A percentile compares a stretch with the other conserved stretches of the same genome.
These are phyloP conservation scores for Brachypterus glaber DNA, from an alignment of 2,888 invertebrate genomes.

Conservation along the genomic window DNA sequence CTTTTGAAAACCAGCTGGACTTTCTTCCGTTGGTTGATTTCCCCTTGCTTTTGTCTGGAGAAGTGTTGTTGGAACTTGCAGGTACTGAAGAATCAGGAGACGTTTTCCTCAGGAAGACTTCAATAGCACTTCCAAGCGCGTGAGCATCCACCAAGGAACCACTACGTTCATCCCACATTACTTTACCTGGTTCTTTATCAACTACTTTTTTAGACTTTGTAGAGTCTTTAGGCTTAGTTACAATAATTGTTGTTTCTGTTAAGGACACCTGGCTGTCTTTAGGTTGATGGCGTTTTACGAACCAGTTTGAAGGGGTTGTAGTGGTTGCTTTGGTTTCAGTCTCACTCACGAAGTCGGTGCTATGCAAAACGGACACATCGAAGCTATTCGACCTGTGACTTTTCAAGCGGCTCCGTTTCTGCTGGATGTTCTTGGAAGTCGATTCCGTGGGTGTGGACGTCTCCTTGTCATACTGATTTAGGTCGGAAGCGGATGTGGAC, in stretches of 20 bases:
- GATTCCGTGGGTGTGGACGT: constrained; percentile 22
- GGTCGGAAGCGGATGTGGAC: constrained; percentile 73
- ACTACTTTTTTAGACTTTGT: constrained; percentile 23
- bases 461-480: constrained; percentile 54
- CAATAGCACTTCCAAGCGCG: constrained; percentile 73
- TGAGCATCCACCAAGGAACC: constrained; percentile 73
- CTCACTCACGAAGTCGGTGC: constrained; percentile 34
- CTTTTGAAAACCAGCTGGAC: constrained; percentile 52
- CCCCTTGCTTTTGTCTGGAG: constrained; percentile 21
- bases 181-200: constrained; percentile 41
- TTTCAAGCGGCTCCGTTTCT: constrained; percentile 50
- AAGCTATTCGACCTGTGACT: constrained; percentile 77
- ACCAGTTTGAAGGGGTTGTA: constrained; percentile 57
- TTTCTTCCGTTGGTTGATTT: constrained; percentile 23
- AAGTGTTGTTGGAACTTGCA: not conserved
- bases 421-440: constrained; percentile 28
- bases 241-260: too few relatives aligned
- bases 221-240: constrained; percentile 7
- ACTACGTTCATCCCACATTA: constrained; percentile 66
- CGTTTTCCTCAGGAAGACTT: constrained; percentile 64
- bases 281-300: constrained; percentile 68
- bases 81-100: constrained; percentile 40
- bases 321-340: constrained; percentile 23
- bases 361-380: constrained; percentile 64
- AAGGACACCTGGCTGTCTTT: constrained; percentile 32